Conservation (phyloP, 2,113 vertebrate species). For the Trematomus loennbergii region DNA sequence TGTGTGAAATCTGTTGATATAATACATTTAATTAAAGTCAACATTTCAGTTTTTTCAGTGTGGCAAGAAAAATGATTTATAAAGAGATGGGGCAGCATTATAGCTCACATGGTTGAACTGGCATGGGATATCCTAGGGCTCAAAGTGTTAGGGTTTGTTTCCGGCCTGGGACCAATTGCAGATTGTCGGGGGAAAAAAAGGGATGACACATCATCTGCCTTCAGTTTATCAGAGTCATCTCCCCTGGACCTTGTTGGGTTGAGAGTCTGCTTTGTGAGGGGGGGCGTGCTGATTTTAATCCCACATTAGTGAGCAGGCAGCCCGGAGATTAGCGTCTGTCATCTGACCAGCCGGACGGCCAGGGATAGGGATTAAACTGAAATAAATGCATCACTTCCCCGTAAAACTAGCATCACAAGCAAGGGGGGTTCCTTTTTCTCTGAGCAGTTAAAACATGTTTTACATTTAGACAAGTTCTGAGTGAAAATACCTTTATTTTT, state of each 20-base stretch:
- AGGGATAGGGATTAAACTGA: slow-evolving; percentile 61
- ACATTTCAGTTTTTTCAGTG: too few relatives aligned
- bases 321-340: slow-evolving; percentile 73
- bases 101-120: too few relatives aligned
- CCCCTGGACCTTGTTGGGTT: slow-evolving; percentile 19
- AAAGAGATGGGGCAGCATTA: too few relatives aligned
- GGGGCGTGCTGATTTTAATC: slow-evolving; percentile 53
- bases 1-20: too few relatives aligned
- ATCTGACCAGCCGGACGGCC: slow-evolving; percentile 65
- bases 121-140: too few relatives aligned
- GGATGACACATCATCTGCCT: background rate
- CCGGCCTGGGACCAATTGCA: background rate
- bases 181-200: background rate
- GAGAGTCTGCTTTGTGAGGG: slow-evolving; percentile 39
- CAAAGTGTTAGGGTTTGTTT: too few relatives aligned
- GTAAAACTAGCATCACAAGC: slow-evolving; percentile 49
- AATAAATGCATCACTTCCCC: slow-evolving; percentile 59
- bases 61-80: too few relatives aligned
- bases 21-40: too few relatives aligned
- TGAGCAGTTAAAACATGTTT: slow-evolving; percentile 9
- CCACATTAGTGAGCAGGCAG: slow-evolving; percentile 62
- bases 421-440: background rate
- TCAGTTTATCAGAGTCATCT: slow-evolving; percentile 6
- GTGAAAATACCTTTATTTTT: background rate
- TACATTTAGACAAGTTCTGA: background rate